Conservation (phyloP, 2,113 vertebrate species). For the Onychorhynchus coronatus region DNA sequence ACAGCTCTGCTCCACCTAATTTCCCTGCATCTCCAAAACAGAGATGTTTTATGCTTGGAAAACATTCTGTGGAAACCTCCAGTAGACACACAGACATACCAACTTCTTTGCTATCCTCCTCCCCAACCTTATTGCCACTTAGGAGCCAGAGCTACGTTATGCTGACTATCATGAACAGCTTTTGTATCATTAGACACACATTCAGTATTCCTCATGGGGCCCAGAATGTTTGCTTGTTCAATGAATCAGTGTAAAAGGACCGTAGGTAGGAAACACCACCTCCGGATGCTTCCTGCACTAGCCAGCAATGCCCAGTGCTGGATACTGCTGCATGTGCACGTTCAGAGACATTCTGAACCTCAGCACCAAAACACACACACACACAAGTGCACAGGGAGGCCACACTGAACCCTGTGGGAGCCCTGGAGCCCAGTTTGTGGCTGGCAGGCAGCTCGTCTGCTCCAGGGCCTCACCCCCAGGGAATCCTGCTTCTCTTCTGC, state of each 20-base stretch:
- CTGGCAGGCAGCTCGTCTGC: neutral
- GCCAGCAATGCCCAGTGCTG: no score
- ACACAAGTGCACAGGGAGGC: neutral
- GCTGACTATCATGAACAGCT: neutral
- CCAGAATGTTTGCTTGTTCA: neutral
- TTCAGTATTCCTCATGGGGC: neutral
- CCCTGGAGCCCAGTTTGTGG: no score
- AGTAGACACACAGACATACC: neutral
- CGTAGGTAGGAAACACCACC: neutral
- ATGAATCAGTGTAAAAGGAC: neutral
- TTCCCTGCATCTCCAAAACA: neutral
- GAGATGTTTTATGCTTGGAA: neutral
- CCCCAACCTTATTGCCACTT: neutral
- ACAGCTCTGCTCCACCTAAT: neutral
- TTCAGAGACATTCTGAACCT: neutral
- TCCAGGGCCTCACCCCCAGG: neutral
- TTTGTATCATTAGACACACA: neutral
- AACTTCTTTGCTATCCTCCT: neutral
- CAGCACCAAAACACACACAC: neutral
- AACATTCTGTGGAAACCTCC: neutral
- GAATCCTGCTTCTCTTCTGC: neutral
- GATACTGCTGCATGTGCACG: neutral
- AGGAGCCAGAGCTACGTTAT: neutral
- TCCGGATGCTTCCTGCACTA: neutral
- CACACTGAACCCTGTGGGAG: accelerated